phyloP scores from a whole-genome alignment of 2,797 vertebrate species.

The Lophotriccus pileatus region DNA sequence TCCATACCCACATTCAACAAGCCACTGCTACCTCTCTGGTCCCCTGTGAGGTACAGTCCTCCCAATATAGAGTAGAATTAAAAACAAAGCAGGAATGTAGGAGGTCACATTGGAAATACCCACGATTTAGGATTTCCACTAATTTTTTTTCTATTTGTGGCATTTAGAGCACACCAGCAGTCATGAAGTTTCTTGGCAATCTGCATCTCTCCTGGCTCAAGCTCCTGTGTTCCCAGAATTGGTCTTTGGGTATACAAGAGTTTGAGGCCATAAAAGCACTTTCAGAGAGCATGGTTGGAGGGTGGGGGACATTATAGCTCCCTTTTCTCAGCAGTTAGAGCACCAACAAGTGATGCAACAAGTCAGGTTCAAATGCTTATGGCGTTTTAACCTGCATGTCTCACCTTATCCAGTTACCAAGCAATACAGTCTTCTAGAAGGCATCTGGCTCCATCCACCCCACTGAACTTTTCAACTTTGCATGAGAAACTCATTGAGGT shows the following conservation, averaged over 20 bases:
- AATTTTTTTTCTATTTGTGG: neutral
- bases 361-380: neutral
- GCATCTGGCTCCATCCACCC: neutral
- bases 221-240: neutral
- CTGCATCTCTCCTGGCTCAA: neutral
- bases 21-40: neutral
- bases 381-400: neutral
- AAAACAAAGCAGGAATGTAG: neutral
- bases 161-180: neutral
- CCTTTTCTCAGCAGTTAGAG: neutral
- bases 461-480: neutral
- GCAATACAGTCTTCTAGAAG: neutral
- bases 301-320: neutral
- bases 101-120: neutral
- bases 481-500: neutral
- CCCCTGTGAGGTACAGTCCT: neutral
- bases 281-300: accelerated
- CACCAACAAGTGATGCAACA: neutral
- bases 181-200: neutral
- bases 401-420: neutral
- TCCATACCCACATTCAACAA: neutral
- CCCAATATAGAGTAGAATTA: neutral
- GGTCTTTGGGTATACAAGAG: neutral
- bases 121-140: neutral
- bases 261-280: neutral